Evolutionary conservation across 2,113 vertebrate genomes (phyloP), one percentile per base, ranked within the genome.

Genomic region (Scytalopus superciliaris): DNA sequence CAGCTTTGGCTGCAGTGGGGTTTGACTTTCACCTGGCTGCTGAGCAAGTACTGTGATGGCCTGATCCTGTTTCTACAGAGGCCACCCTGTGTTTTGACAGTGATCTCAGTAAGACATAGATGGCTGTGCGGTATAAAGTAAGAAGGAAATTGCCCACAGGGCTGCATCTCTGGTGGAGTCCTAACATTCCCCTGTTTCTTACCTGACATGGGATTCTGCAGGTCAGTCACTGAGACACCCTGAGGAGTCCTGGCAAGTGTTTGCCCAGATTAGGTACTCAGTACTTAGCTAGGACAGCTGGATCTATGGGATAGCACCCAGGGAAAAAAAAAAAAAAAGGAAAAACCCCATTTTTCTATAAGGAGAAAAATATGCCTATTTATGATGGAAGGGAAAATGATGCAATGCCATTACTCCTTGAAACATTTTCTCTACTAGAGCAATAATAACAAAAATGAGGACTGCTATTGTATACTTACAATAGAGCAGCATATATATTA

Each of bases 221-320:
- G 39, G 28, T 45, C 19, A 14, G 39, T 22, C 0, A 0, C 64
- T 2, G 3, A 64, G 45, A 37, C 7, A 21, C 6, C 3, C 10
- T n/a, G n/a, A 35, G 52, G 40, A 57, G 27, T 19, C 33, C 31
- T 22, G 49, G 68, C 17, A 63, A 68, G 28, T 1, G 12, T 64
- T 53, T 63, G 44, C 33, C 37, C 8, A 17, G 33, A 44, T 0
- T 13, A 39, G 52, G 37, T 59, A 7, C 33, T 22, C 35, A 4
- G 57, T 3, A 31, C 30, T n/a, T 24, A 66, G 12, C 22, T 33
- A n/a, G 68, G 55, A 27, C 16, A 77, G 27, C 24, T 37, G 24
- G 25, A 24, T 23, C 5, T 10, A 17, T 11, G 19, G 8, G 37
- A 77, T 2, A n/a, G 33, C 12, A 31, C 7, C 5, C 6, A 30